These are phyloP conservation scores for Rhopalosiphum nymphaeae DNA, from an alignment of 2,888 invertebrate genomes.

Conservation along the genomic window DNA sequence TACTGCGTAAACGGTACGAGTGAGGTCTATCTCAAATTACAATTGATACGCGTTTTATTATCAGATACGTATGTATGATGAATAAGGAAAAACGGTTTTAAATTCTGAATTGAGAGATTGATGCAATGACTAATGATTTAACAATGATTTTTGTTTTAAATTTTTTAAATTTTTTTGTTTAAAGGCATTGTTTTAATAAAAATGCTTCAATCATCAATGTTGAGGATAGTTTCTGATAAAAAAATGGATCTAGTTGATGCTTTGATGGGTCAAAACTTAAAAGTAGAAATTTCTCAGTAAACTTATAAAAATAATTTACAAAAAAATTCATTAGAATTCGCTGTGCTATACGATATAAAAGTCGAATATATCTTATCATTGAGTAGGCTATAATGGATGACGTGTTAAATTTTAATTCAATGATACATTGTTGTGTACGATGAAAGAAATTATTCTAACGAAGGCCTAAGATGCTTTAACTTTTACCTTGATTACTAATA, in stretches of 20 bases:
- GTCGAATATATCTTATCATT: neutral
- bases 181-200: neutral
- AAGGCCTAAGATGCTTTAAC: neutral
- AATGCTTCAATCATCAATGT: neutral
- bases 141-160: neutral
- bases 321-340: neutral
- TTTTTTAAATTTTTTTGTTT: neutral
- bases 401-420: neutral
- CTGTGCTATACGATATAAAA: neutral
- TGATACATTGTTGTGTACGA: neutral
- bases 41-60: neutral
- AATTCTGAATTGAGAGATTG: neutral
- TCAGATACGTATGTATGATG: neutral
- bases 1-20: neutral
- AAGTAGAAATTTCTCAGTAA: neutral
- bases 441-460: neutral
- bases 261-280: neutral
- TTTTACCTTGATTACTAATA: neutral
- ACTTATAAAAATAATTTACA: neutral
- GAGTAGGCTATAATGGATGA: neutral
- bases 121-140: neutral
- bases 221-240: neutral
- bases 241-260: neutral
- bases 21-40: neutral
- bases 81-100: neutral